Base-by-base conservation (phyloP, 1,140 invertebrate species). In the Frieseomelitta varia region DNA sequence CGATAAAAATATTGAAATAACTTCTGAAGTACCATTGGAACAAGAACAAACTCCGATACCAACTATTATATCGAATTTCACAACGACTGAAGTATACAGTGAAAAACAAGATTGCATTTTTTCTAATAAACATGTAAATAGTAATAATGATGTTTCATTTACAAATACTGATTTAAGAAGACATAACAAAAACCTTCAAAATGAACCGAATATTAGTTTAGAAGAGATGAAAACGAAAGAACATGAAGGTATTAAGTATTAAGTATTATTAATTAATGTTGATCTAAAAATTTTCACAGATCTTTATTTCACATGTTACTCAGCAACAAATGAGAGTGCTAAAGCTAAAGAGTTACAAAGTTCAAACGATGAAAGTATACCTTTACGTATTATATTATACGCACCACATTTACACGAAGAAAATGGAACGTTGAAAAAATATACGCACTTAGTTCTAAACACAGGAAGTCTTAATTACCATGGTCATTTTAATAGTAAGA, bases 351-450 rank as follows among this genome's bases (percentile, higher is more conserved):
- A 61, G 39, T 27, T 34, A 30, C 55, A 71, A 47, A n/a, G 55
- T 10, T 17, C 53, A 27, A 10, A 81, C 17, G 6, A 68, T 2
- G 15, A 61, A 8, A 51, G 19, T 27, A 21, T 86, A 24, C 88
- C 91, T 10, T 77, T 92, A 71, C 81, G 89, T 19, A 90, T 94
- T 75, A 93, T 94, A 73, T 90, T 94, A 90, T 86, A 90, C 21
- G 91, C 92, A 21, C 93, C 93, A 11, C 93, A 94, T 56, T 72
- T 89, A 27, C 91, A 94, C 51, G 58, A 81, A 21, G 82, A 89
- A 27, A 86, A 90, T 47, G 65, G 51, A 17, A 82, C 79, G 1
- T 73, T 85, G 1, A 87, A 85, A 56, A 90, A 86, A 51, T 86
- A 94, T 47, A 91, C 92, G 14, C 92, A 93, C 61, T 47, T 94